Evolutionary conservation across 1,140 invertebrate species (phyloP).

Genomic region (Hyles vespertilio): DNA sequence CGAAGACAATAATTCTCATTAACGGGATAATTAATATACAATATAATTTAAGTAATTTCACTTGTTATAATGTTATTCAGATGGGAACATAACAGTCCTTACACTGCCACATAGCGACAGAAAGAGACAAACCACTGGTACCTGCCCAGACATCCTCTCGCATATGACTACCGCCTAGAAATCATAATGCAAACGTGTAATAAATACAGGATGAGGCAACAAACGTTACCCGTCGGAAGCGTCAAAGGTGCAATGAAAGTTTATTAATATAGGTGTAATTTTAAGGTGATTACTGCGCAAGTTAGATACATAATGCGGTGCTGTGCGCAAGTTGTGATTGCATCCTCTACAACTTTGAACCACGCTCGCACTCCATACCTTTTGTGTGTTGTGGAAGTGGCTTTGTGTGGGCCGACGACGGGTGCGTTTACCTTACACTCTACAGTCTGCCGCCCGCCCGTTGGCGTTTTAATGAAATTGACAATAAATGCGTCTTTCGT

Average conservation of each 20-base stretch:
- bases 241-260: conserved; percentile 11
- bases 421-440: conserved; percentile 40
- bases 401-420: conserved; percentile 37
- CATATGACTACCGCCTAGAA: too few species aligned
- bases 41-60: too few species aligned
- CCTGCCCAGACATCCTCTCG: too few species aligned
- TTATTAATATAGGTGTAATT: conserved; percentile 17
- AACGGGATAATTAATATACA: too few species aligned
- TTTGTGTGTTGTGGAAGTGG: conserved; percentile 45
- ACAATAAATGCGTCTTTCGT: background rate
- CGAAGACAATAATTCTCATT: too few species aligned
- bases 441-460: conserved; percentile 12
- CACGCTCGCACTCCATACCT: conserved; percentile 42
- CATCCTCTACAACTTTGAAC: conserved; percentile 46
- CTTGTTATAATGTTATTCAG: too few species aligned
- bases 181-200: too few species aligned
- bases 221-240: too few species aligned
- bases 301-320: conserved; percentile 23
- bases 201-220: too few species aligned
- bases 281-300: conserved; percentile 30
- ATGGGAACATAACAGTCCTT: too few species aligned
- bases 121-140: too few species aligned
- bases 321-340: conserved; percentile 54
- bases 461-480: conserved; percentile 27
- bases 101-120: too few species aligned